Evolutionary conservation across 2,888 invertebrate genomes (phyloP).

Genomic region (Gisinianus flammeolus): DNA sequence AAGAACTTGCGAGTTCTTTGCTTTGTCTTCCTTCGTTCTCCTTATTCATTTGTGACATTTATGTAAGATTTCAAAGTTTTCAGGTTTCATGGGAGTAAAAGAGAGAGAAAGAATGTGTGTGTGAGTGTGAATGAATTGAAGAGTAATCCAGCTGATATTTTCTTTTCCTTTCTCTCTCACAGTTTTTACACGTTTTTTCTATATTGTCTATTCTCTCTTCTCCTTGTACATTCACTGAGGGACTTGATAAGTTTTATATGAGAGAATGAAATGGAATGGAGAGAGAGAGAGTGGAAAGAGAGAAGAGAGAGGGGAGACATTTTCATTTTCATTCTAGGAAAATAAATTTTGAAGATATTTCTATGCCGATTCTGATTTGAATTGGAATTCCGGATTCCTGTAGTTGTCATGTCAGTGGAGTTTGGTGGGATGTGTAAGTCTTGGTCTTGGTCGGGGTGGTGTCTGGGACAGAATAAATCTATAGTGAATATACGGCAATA

Average conservation of each 20-base stretch:
- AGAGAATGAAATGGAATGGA: neutral
- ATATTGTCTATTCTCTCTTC: neutral
- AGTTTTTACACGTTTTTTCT: neutral
- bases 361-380: neutral
- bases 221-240: neutral
- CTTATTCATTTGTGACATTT: neutral
- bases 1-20: neutral
- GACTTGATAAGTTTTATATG: neutral
- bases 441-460: neutral
- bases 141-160: slow-evolving; percentile 14
- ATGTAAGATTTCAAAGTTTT: slow-evolving; percentile 9
- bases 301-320: neutral
- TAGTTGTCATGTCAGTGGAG: too few species aligned
- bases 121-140: slow-evolving; percentile 16
- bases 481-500: slow-evolving; percentile 20
- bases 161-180: neutral
- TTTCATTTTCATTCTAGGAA: too few species aligned
- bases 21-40: neutral
- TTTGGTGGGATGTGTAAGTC: slow-evolving; percentile 14
- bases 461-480: slow-evolving; percentile 16
- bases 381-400: neutral
- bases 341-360: too few species aligned
- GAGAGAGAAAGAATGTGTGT: slow-evolving; percentile 1
- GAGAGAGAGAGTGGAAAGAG: neutral
- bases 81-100: neutral